Conservation (phyloP, 2,113 vertebrate species). For the Psammodynastes pulverulentus region DNA sequence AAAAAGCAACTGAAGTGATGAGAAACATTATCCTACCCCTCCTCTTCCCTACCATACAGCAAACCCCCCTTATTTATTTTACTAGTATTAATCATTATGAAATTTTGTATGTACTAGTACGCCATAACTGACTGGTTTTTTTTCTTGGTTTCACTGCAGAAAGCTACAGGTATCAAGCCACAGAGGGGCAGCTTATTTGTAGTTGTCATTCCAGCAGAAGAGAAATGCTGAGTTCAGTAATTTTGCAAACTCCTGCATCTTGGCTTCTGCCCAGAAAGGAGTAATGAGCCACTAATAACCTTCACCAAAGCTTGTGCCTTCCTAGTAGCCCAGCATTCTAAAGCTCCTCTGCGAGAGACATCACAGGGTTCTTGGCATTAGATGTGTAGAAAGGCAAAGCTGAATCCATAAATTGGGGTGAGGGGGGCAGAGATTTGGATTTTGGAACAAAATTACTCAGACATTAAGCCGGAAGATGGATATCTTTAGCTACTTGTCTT, state of each 20-base stretch:
- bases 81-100: background rate
- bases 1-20: background rate
- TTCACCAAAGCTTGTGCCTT: background rate
- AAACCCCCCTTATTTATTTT: background rate
- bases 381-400: background rate
- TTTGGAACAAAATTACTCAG: background rate
- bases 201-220: background rate
- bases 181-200: accelerated
- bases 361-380: background rate
- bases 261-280: slow-evolving; percentile 27
- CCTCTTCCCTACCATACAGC: background rate
- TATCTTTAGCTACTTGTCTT: background rate
- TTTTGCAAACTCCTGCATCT: slow-evolving; percentile 2
- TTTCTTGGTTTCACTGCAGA: accelerated
- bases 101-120: background rate
- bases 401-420: background rate
- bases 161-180: background rate
- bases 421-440: background rate
- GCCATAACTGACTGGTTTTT: background rate
- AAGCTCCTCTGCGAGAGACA: background rate
- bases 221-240: slow-evolving; percentile 36
- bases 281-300: slow-evolving; percentile 29
- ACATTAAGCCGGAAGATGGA: background rate
- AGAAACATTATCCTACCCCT: background rate
- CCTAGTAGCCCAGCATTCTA: background rate